phyloP scores from a whole-genome alignment of 1,140 invertebrate species.

The Meloidogyne floridensis region DNA sequence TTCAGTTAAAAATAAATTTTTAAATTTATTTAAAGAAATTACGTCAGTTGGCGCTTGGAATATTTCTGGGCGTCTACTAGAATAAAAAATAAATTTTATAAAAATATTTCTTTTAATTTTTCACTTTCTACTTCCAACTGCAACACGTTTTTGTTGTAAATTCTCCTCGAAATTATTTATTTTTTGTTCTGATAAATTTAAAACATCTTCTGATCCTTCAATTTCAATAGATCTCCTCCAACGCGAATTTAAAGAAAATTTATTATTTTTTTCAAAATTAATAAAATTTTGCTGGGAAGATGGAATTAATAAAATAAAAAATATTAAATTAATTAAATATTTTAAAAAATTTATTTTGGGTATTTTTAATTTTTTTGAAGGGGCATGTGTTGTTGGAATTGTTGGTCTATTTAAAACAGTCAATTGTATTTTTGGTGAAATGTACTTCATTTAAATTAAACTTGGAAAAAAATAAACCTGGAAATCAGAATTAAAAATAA shows the following conservation, averaged over 20 bases:
- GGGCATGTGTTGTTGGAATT: background rate
- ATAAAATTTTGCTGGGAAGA: background rate
- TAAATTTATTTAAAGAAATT: background rate
- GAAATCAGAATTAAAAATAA: background rate
- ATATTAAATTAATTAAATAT: background rate
- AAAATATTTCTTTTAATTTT: background rate
- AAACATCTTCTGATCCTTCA: background rate
- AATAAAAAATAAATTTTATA: background rate
- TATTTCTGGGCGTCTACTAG: background rate
- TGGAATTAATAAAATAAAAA: background rate
- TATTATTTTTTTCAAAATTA: background rate
- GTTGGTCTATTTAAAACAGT: background rate
- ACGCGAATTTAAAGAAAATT: background rate
- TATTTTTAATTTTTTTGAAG: background rate
- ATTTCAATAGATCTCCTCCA: background rate
- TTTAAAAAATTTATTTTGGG: background rate
- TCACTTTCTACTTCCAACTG: background rate
- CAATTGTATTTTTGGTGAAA: background rate
- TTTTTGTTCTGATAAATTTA: conserved; percentile 9
- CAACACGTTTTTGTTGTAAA: background rate
- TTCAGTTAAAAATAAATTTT: background rate
- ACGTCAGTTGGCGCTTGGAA: background rate
- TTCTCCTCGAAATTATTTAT: background rate
- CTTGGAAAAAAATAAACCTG: background rate
- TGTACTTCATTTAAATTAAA: background rate